A percentile compares a stretch with the other conserved stretches of the same genome.
Evolutionary conservation across 2,888 invertebrate species (phyloP).

Genomic region (Clanis bilineata): DNA sequence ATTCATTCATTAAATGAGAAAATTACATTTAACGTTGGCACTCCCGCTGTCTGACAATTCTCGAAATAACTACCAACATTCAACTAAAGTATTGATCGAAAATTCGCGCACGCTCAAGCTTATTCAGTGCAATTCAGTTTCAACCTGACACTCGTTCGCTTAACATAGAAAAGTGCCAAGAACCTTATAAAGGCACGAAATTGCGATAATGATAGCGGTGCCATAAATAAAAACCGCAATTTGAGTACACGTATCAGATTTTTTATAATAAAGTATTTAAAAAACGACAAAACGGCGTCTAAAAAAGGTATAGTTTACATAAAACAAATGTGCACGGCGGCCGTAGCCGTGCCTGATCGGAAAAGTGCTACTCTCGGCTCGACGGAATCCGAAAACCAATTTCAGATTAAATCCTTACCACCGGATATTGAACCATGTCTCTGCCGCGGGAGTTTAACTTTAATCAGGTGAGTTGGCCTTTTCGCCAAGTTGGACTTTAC

Average conservation of each 20-base stretch:
- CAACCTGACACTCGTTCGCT: neutral
- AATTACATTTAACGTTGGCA: neutral
- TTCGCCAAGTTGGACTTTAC: too few relatives aligned
- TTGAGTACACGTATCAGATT: neutral
- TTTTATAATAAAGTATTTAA: neutral
- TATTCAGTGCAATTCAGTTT: neutral
- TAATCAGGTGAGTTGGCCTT: conserved; percentile 72
- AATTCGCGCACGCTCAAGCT: neutral
- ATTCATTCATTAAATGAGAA: neutral
- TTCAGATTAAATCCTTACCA: conserved; percentile 58
- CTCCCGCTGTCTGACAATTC: neutral
- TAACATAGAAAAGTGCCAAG: neutral
- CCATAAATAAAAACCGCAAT: neutral
- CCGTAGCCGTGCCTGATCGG: conserved; percentile 51
- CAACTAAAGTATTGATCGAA: neutral
- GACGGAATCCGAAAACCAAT: conserved; percentile 72
- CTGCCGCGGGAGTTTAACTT: conserved; percentile 84
- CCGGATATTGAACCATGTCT: conserved; percentile 79
- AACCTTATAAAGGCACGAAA: neutral
- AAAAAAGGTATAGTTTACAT: conserved; percentile 36
- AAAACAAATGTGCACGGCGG: conserved; percentile 72
- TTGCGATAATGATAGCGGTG: neutral
- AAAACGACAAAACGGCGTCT: conserved; percentile 65
- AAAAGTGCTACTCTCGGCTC: conserved; percentile 53
- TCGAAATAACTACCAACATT: neutral